Conservation (phyloP, 92 coral and sea anemone genomes). For the Galaxea fascicularis region DNA sequence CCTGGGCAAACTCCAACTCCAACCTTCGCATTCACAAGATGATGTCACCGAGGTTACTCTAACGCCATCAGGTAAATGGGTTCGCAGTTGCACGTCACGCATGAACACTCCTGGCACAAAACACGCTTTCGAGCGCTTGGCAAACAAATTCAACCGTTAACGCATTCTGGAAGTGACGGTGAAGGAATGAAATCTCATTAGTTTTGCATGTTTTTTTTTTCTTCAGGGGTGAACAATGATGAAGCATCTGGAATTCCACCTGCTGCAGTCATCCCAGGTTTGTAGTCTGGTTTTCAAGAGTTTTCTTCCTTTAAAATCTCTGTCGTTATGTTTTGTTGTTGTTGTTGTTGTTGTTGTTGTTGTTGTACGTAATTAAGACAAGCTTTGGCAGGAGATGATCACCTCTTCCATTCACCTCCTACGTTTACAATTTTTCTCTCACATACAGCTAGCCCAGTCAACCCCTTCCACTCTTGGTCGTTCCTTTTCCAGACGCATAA, state of each 20-base stretch:
- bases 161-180: no score
- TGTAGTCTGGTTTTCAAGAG: background rate
- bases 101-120: background rate
- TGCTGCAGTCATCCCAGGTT: slow-evolving; percentile 29
- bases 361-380: no score
- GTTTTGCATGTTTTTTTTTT: background rate
- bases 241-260: slow-evolving; percentile 20
- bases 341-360: background rate
- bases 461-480: slow-evolving; percentile 77
- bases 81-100: background rate
- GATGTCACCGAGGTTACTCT: slow-evolving; percentile 64
- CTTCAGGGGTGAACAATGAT: slow-evolving; percentile 32
- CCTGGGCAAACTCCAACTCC: slow-evolving; percentile 64
- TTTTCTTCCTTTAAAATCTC: background rate
- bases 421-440: background rate
- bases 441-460: slow-evolving; percentile 74
- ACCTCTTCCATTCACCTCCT: no score
- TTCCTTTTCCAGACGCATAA: slow-evolving; percentile 52
- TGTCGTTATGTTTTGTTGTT: no score
- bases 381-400: no score
- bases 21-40: slow-evolving; percentile 73
- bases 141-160: background rate
- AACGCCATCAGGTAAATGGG: slow-evolving; percentile 70
- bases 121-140: background rate
- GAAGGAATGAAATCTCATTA: background rate